Conservation (phyloP, 2,113 vertebrate genomes). For the Laticauda colubrina region DNA sequence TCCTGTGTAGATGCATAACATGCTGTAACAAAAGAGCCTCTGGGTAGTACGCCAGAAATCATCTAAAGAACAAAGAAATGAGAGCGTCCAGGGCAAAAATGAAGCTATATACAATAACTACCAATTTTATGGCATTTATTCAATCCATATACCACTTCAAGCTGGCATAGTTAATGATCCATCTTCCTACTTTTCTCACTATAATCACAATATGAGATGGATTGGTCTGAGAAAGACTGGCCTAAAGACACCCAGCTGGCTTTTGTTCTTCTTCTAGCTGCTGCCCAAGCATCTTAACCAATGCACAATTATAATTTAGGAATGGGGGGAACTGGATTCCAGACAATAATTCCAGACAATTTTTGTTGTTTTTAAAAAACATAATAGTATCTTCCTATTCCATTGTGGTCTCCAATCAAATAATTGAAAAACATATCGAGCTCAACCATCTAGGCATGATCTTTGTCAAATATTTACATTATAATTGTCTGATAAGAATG, state of each 20-base stretch:
- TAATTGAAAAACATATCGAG: constrained; percentile 63
- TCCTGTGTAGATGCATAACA: background rate
- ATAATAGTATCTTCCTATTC: constrained; percentile 45
- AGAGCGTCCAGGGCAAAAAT: background rate
- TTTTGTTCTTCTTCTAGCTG: background rate
- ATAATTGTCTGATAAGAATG: constrained; percentile 72
- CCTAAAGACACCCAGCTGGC: background rate
- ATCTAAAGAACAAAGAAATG: background rate
- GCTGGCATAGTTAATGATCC: background rate
- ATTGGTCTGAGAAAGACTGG: background rate
- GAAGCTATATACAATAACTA: background rate
- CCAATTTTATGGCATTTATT: background rate
- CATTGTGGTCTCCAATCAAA: constrained; percentile 35
- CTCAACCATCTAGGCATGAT: constrained; percentile 69
- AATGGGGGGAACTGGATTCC: background rate
- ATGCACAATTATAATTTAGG: background rate
- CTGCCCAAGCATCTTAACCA: background rate
- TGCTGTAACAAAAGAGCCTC: background rate
- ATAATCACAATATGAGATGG: background rate
- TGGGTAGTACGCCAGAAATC: background rate
- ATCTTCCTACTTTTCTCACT: background rate
- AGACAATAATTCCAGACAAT: background rate
- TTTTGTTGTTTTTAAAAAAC: background rate
- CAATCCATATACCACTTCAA: background rate
- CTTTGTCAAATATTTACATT: constrained; percentile 77